These are phyloP conservation scores for Labeo rohita DNA, from an alignment of 2,113 vertebrate species.

Conservation along the genomic window DNA sequence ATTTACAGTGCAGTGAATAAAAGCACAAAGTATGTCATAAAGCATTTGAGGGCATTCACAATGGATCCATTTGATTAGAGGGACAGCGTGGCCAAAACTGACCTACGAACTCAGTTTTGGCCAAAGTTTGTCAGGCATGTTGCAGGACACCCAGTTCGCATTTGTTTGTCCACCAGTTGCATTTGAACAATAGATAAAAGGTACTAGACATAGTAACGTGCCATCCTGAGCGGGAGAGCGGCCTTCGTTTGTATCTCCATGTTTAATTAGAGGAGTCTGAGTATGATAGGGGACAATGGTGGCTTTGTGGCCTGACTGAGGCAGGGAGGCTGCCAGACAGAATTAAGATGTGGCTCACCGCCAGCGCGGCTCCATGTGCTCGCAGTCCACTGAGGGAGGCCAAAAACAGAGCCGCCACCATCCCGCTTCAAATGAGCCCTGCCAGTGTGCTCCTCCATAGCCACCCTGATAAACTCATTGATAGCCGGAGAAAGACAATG, in stretches of 20 bases:
- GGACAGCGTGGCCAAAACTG: slow-evolving; percentile 46
- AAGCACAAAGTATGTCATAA: slow-evolving; percentile 22
- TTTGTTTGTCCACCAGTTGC: slow-evolving; percentile 52
- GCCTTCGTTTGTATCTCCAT: slow-evolving; percentile 74
- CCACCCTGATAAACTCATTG: slow-evolving; percentile 63
- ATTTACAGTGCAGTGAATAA: background rate
- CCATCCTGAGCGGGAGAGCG: slow-evolving; percentile 58
- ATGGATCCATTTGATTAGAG: slow-evolving; percentile 52
- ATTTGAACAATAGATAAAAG: slow-evolving; percentile 59
- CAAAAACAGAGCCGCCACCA: slow-evolving; percentile 61
- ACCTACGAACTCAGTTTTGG: slow-evolving; percentile 54
- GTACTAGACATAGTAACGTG: slow-evolving; percentile 53
- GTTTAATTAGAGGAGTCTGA: slow-evolving; percentile 83
- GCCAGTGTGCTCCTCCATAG: slow-evolving; percentile 63
- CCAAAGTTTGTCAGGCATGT: slow-evolving; percentile 45
- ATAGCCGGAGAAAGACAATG: slow-evolving; percentile 68
- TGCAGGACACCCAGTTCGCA: slow-evolving; percentile 54
- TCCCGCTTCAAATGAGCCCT: slow-evolving; percentile 64
- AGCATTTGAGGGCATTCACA: slow-evolving; percentile 41
- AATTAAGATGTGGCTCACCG: slow-evolving; percentile 81
- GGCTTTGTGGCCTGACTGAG: slow-evolving; percentile 82
- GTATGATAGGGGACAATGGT: slow-evolving; percentile 81
- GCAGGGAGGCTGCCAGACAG: slow-evolving; percentile 76
- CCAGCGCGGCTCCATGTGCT: slow-evolving; percentile 78
- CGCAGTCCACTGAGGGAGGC: slow-evolving; percentile 70